These are phyloP conservation scores for Pelusios castaneus DNA, from an alignment of 2,113 vertebrate species.

Conservation along the genomic window DNA sequence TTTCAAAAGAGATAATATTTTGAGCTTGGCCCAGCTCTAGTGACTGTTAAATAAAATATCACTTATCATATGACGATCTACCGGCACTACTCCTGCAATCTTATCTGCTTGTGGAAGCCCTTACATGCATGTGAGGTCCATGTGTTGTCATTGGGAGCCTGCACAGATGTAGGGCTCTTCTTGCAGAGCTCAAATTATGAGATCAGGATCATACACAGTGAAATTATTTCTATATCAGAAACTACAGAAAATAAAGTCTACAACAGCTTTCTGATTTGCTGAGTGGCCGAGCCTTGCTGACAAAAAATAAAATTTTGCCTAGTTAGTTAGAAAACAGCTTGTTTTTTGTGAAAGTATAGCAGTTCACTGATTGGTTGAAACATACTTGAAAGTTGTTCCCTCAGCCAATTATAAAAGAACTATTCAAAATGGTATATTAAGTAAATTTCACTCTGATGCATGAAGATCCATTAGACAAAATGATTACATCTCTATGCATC, in stretches of 20 bases:
- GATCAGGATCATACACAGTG: neutral
- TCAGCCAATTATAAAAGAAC: neutral
- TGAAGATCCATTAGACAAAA: constrained; percentile 43
- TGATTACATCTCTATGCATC: constrained; percentile 54
- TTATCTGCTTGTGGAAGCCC: neutral
- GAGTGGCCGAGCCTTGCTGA: neutral
- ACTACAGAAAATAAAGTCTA: neutral
- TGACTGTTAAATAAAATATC: neutral
- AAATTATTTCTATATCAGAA: neutral
- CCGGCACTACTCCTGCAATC: neutral
- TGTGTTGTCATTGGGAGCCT: neutral
- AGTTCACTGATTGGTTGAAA: neutral
- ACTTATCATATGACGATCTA: neutral
- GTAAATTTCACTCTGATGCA: constrained; percentile 31
- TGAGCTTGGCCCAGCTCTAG: neutral
- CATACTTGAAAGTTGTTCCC: neutral
- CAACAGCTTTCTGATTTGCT: neutral
- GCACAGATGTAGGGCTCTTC: neutral
- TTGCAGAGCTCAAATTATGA: neutral
- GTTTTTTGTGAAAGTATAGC: neutral
- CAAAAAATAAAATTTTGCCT: neutral
- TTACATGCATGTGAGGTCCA: neutral
- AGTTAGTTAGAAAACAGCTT: neutral
- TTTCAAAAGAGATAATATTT: neutral
- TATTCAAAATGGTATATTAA: neutral